These are phyloP conservation scores for Nemurella pictetii DNA, from an alignment of 2,888 invertebrate species.

Conservation along the genomic window DNA sequence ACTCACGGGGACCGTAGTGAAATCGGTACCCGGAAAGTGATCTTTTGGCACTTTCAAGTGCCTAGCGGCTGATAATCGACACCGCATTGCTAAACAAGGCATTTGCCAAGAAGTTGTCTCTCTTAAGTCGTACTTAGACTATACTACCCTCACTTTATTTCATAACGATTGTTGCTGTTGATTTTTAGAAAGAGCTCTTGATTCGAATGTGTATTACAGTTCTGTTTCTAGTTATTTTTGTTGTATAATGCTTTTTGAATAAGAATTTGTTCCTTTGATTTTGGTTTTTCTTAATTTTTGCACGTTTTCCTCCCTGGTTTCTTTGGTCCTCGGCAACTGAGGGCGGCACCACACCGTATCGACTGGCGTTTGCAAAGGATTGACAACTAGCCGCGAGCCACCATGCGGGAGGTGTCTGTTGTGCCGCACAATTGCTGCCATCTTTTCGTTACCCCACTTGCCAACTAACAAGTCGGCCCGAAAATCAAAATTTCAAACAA, in stretches of 20 bases:
- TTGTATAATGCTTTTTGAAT: conserved; percentile 72
- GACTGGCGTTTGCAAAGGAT: conserved; percentile 33
- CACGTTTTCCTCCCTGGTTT: conserved; percentile 44
- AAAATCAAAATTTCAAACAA: background rate
- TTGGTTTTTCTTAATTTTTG: conserved; percentile 62
- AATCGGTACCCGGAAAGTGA: background rate
- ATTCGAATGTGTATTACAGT: conserved; percentile 56
- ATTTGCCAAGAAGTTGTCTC: background rate
- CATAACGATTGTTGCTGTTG: conserved; percentile 37
- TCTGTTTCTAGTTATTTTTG: conserved; percentile 76
- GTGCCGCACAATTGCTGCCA: conserved; percentile 12
- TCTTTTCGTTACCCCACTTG: background rate
- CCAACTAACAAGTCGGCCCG: background rate
- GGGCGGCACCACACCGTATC: background rate
- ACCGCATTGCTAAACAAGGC: background rate
- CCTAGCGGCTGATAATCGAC: background rate
- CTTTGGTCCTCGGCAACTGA: conserved; percentile 38
- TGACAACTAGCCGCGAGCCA: conserved; percentile 21
- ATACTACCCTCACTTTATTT: conserved; percentile 14
- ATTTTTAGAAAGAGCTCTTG: conserved; percentile 37
- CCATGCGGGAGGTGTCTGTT: background rate
- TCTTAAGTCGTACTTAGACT: background rate
- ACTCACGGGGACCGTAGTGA: background rate
- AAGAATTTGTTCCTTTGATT: conserved; percentile 73
- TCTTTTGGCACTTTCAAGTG: background rate